Evolutionary conservation across 23 tunicate genomes (phyloP), one percentile per base, ranked within the genome.

Genomic region (Botrylloides violaceus): DNA sequence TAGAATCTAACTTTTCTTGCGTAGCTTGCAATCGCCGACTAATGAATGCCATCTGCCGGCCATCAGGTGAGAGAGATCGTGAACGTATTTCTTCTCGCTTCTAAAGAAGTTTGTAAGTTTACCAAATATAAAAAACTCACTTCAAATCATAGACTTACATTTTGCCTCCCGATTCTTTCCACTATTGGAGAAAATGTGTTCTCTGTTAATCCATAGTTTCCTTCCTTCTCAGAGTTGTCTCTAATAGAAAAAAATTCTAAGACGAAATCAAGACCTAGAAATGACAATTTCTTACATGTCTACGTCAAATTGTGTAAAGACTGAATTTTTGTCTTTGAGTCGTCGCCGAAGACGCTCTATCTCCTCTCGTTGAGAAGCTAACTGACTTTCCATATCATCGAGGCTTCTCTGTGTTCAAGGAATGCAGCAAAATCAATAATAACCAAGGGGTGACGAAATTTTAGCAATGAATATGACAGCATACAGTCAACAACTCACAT

Each of bases 171-270:
- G 34, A 84, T 78, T 49, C 95, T 58, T 71, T 87, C 95, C 36
- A 87, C 33, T 23, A 87, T 87, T 24, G 95, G 95, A 4, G 95
- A 87, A 32, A 87, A 87, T 15, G 95, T 87, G 22, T 87, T 84
- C 32, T 87, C 95, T 3, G 79, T 22, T 12, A 70, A 23, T n/a
- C n/a, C 36, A 6, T 63, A 27, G 32, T 23, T 34, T 27, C 4
- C 35, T 4, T 63, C 70, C n/a, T 34, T 29, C 4, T 27, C 70
- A 31, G 70, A 34, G 3, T 7, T 43, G 15, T 43, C 53, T 7
- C 53, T 43, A 15, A 43, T 43, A 43, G 15, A n/a, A n/a, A n/a
- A n/a, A n/a, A n/a, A n/a, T n/a, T n/a, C n/a, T n/a, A n/a, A n/a
- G n/a, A n/a, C n/a, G n/a, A n/a, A n/a, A n/a, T n/a, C n/a, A n/a